Evolutionary conservation across 2,113 vertebrate genomes (phyloP), one percentile per base, ranked within the genome.

Genomic region (Protobothrops flavoviridis): DNA sequence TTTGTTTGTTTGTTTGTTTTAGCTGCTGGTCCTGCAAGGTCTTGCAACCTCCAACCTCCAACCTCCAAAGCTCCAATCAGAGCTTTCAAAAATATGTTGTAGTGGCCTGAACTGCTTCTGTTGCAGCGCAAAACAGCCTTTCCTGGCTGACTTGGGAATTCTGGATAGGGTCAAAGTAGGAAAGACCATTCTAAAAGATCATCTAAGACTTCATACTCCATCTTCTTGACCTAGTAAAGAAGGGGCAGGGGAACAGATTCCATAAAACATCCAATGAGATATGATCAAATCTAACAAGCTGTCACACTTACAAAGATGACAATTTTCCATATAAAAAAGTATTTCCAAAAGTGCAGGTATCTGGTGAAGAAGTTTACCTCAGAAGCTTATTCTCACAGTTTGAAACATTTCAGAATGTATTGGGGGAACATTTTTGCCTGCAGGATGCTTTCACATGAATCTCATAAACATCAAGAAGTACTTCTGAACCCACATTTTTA

Each of bases 1-100:
- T 43, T 43, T 43, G 43, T 45, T 53, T 53, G 52, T 17, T 56
- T 56, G 8, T 20, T 86, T 96, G 94, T 93, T 1, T 56, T 43
- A 21, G 81, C 61, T 85, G 92, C 93, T 69, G 91, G 24, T 17
- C 61, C 26, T 45, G 1, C 50, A 69, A 61, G 95, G 64, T 88
- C 45, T n/a, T 93, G 89, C 24, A 85, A 94, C 26, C 64, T 61
- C 24, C 86, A 21, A 43, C 5, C n/a, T n/a, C n/a, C n/a, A n/a
- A n/a, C n/a, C n/a, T n/a, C n/a, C n/a, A n/a, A n/a, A n/a, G n/a
- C n/a, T n/a, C n/a, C n/a, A n/a, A 92, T 29, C 12, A 90, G 89
- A 56, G 26, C 0, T 12, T 86, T 45, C 93, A 88, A 33, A 64
- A 52, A 91, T 61, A 17, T 87, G 93, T 4, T 59, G 10, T 74